Conservation (phyloP, 2,797 vertebrate species). For the Staurois parvus region DNA sequence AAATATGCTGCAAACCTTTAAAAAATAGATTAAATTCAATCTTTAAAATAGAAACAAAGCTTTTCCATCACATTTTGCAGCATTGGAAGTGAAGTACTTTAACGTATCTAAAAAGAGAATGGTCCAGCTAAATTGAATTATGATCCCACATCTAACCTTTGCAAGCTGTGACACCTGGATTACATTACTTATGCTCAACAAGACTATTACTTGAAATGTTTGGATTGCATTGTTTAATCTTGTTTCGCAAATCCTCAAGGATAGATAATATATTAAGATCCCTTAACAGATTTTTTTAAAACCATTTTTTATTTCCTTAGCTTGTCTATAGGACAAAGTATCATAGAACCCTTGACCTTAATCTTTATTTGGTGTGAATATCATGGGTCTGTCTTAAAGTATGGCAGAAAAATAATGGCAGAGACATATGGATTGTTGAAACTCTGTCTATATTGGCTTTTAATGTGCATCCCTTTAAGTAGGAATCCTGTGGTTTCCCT, state of each 20-base stretch:
- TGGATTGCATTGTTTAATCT: constrained; percentile 26
- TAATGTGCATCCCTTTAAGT: constrained; percentile 54
- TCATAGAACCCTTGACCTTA: constrained; percentile 38
- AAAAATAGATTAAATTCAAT: too few relatives aligned
- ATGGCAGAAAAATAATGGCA: constrained; percentile 43
- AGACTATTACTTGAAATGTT: constrained; percentile 14
- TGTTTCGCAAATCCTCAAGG: constrained; percentile 42
- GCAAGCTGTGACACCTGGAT: constrained; percentile 28
- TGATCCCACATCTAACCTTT: constrained; percentile 3
- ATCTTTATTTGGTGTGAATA: constrained; percentile 53
- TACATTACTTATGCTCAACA: constrained; percentile 8
- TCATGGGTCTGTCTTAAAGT: constrained; percentile 49
- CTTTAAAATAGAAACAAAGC: not conserved
- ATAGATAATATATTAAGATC: constrained; percentile 19
- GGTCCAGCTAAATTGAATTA: not conserved
- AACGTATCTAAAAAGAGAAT: not conserved
- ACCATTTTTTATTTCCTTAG: constrained; percentile 33
- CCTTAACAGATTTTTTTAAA: constrained; percentile 25
- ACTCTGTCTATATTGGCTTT: constrained; percentile 57
- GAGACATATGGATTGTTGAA: constrained; percentile 55
- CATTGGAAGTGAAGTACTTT: not conserved
- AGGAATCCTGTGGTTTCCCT: constrained; percentile 55
- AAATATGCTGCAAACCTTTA: too few relatives aligned
- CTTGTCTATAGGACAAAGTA: constrained; percentile 28
- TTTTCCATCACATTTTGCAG: not conserved